phyloP scores from a whole-genome alignment of 2,888 invertebrate genomes.

The Conistra vaccinii region DNA sequence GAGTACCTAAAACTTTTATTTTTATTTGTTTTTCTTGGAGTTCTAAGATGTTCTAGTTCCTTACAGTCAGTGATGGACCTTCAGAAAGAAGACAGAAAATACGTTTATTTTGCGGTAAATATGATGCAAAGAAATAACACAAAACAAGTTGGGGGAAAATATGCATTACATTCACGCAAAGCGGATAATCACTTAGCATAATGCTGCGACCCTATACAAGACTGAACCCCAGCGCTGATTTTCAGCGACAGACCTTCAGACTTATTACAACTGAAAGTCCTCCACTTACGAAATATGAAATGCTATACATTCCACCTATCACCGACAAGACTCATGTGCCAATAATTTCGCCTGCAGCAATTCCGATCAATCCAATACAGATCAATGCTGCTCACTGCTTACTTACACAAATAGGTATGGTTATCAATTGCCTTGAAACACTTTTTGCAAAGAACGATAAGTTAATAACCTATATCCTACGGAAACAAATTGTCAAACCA shows the following conservation, averaged over 20 bases:
- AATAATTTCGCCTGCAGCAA: neutral
- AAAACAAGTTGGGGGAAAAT: too few relatives aligned
- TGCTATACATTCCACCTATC: neutral
- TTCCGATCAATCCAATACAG: neutral
- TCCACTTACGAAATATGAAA: neutral
- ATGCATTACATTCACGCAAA: too few relatives aligned
- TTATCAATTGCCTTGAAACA: neutral
- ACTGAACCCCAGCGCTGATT: too few relatives aligned
- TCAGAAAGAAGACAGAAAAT: too few relatives aligned
- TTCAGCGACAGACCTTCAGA: too few relatives aligned
- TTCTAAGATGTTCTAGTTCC: neutral
- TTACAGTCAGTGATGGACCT: too few relatives aligned
- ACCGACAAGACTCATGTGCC: neutral
- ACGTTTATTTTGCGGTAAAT: too few relatives aligned
- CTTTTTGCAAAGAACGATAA: slow-evolving; percentile 14
- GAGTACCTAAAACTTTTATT: neutral
- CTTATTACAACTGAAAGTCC: neutral
- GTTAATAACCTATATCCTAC: slow-evolving; percentile 25
- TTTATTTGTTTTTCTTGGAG: neutral
- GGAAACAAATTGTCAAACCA: slow-evolving; percentile 33
- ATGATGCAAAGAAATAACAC: too few relatives aligned
- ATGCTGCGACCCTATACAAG: too few relatives aligned
- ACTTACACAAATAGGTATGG: neutral
- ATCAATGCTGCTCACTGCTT: neutral
- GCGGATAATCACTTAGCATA: too few relatives aligned